Percentiles rank a stretch among this genome's conserved stretches.
These are phyloP conservation scores for Tuta absoluta DNA, from an alignment of 2,888 invertebrate genomes.

Conservation along the genomic window DNA sequence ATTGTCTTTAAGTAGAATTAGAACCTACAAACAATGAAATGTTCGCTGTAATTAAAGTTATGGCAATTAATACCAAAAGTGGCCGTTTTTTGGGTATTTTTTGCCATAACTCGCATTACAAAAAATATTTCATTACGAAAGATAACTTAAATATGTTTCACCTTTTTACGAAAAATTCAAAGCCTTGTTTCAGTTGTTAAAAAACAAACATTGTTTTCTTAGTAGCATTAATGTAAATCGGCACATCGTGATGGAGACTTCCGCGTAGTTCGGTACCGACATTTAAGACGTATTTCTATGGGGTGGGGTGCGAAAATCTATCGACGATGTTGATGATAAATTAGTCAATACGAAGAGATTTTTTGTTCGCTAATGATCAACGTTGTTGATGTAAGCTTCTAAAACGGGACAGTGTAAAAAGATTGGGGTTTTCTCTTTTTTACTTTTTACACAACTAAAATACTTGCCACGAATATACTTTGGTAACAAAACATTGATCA, in stretches of 20 bases:
- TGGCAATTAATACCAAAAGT: too few species aligned
- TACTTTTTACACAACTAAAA: not conserved
- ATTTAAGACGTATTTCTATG: not conserved
- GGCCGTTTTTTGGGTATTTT: too few species aligned
- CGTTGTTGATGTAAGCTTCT: constrained; percentile 16
- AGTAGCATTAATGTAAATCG: not conserved
- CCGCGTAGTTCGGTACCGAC: constrained; percentile 37
- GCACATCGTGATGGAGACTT: constrained; percentile 46
- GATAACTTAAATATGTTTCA: too few species aligned
- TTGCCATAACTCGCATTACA: too few species aligned
- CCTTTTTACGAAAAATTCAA: too few species aligned
- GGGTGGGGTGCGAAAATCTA: constrained; percentile 56
- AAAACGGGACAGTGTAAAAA: constrained; percentile 5
- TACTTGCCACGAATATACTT: too few species aligned
- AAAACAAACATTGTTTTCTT: not conserved
- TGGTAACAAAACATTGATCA: too few species aligned
- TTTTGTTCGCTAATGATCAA: constrained; percentile 42
- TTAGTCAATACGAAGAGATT: constrained; percentile 38
- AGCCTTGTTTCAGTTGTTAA: too few species aligned
- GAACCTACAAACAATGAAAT: too few species aligned
- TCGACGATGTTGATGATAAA: constrained; percentile 53
- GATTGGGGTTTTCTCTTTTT: constrained; percentile 1
- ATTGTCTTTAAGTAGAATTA: too few species aligned
- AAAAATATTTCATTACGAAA: too few species aligned
- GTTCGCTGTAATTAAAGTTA: too few species aligned